phyloP scores from a whole-genome alignment of 2,797 vertebrate genomes.

The Peromyscus attwateri region DNA sequence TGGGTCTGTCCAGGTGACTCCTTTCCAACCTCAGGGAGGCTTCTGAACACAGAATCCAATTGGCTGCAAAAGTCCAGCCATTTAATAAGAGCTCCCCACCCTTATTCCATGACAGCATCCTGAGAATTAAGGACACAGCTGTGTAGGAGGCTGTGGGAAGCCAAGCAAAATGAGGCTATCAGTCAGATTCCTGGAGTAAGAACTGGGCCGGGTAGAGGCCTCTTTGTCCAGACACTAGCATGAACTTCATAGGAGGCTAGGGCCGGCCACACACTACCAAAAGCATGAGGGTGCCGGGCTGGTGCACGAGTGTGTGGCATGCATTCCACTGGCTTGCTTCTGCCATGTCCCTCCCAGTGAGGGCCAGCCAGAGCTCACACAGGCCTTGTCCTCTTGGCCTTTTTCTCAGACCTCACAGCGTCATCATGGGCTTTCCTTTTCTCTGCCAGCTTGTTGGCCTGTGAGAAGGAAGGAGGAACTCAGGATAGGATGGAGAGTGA shows the following conservation, averaged over 20 bases:
- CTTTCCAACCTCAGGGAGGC: not conserved
- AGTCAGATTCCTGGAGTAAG: not conserved
- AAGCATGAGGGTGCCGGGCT: not conserved
- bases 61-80: slow-evolving; percentile 56
- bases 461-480: slow-evolving; percentile 14
- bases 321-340: not conserved
- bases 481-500: not conserved
- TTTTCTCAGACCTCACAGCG: slow-evolving; percentile 90
- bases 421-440: slow-evolving; percentile 97
- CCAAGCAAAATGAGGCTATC: not conserved
- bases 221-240: not conserved
- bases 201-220: not conserved
- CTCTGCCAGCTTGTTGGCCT: slow-evolving; percentile 96
- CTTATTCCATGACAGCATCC: not conserved
- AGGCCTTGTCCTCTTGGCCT: slow-evolving; percentile 89
- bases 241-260: not conserved
- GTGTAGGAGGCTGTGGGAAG: not conserved
- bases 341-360: not conserved
- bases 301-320: not conserved
- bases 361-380: slow-evolving; percentile 62
- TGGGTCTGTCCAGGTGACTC: not conserved
- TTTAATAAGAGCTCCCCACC: slow-evolving; percentile 68
- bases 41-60: slow-evolving; percentile 31
- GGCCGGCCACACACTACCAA: not conserved
- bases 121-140: not conserved